Base-by-base conservation (phyloP, 2,888 invertebrate genomes). In the Carcina quercana region DNA sequence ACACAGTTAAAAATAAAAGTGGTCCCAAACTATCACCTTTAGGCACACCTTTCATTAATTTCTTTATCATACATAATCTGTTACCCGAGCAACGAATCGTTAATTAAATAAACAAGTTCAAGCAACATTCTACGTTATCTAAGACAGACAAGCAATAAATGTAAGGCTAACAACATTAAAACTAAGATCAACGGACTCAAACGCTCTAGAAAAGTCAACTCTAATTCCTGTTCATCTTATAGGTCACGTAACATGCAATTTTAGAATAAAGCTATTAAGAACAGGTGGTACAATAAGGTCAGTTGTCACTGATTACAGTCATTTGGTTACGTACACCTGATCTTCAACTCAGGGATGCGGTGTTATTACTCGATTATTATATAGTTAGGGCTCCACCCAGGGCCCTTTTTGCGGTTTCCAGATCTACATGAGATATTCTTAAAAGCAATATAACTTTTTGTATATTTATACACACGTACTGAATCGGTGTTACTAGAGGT, bases 201-300 rank as follows among this genome's bases (percentile, higher is more conserved):
- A 25, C n/a, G 30, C 30, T 17, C 12, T 15, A 30, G 8, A 15
- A 25, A 30, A 30, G 30, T 30, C 30, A 13, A 30, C 12, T 15
- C 14, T 21, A 21, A 30, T 34, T 33, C 28, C 20, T 20, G 12
- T 27, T 32, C 10, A n/a, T 10, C 25, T 30, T 30, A 13, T 30
- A 25, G 30, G 30, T 24, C 30, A 30, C 17, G 15, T 15, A 13
- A 17, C 25, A 17, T 31, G 13, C 19, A 31, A 28, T 32, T 25
- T 35, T 28, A 37, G 35, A 39, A 42, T 42, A 37, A 32, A 37
- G 37, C 32, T 27, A 38, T 38, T 37, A 42, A 22, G 15, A 43
- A 37, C 51, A 53, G 52, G 49, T 55, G 50, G 38, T 43, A 38
- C 39, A 32, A 58, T 48, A 56, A 56, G 56, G 56, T 53, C 50